These are phyloP conservation scores for Morus bassanus DNA, from an alignment of 2,797 vertebrate genomes.

Conservation along the genomic window DNA sequence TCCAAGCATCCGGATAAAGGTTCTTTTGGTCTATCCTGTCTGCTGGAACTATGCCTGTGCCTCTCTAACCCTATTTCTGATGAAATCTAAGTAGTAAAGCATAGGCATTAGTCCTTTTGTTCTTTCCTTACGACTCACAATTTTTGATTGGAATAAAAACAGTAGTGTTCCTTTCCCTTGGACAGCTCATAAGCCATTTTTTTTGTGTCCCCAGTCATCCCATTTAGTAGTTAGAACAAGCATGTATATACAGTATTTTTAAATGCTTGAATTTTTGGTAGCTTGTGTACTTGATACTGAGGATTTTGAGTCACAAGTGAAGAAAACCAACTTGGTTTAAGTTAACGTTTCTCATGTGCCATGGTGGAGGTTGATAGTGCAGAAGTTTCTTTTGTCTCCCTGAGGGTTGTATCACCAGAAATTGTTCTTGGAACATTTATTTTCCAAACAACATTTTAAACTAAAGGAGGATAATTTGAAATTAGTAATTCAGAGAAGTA, in stretches of 20 bases:
- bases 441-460: not conserved
- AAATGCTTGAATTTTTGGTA: not conserved
- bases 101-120: accelerated
- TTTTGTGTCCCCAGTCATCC: not conserved
- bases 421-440: not conserved
- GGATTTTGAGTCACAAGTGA: not conserved
- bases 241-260: not conserved
- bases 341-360: not conserved
- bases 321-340: not conserved
- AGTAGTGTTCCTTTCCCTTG: not conserved
- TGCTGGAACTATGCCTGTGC: not conserved
- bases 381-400: not conserved
- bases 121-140: not conserved
- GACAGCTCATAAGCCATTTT: not conserved
- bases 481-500: not conserved
- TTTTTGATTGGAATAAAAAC: not conserved
- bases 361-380: not conserved
- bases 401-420: not conserved
- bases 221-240: not conserved
- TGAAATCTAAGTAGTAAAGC: not conserved
- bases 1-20: not conserved
- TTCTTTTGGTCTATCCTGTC: not conserved
- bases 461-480: not conserved
- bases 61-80: not conserved
- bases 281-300: not conserved